phyloP scores from a whole-genome alignment of 2,113 vertebrate species.

The Burhinus bistriatus region DNA sequence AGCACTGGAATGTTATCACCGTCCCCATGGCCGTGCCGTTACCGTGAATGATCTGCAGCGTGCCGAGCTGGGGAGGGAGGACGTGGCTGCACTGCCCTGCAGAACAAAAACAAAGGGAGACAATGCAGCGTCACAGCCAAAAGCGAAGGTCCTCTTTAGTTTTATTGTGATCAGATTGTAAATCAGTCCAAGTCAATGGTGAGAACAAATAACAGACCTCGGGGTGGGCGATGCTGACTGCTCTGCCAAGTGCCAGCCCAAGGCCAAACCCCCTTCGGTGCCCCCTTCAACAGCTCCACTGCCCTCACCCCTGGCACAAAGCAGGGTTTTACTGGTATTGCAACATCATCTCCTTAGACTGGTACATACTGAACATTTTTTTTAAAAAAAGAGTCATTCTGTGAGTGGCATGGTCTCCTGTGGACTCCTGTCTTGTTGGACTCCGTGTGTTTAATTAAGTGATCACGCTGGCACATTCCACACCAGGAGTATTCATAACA shows the following conservation, averaged over 20 bases:
- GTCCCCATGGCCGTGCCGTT: slow-evolving; percentile 84
- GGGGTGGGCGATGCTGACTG: background rate
- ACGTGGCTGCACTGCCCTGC: slow-evolving; percentile 77
- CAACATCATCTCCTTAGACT: background rate
- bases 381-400: background rate
- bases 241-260: background rate
- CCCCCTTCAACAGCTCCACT: background rate
- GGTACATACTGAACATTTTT: background rate
- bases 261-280: background rate
- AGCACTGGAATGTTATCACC: slow-evolving; percentile 81
- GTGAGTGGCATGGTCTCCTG: background rate
- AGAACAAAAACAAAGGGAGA: background rate
- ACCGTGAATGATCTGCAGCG: slow-evolving; percentile 76
- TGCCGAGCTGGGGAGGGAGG: slow-evolving; percentile 75
- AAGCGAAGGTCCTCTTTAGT: rapidly evolving
- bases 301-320: background rate
- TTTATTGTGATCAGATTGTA: background rate
- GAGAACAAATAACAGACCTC: background rate
- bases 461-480: background rate
- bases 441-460: background rate
- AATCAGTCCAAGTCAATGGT: background rate
- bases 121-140: background rate
- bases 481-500: background rate
- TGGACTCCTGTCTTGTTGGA: background rate
- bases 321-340: rapidly evolving